Conservation (phyloP, 2,113 vertebrate species). For the Oncorhynchus masou region DNA sequence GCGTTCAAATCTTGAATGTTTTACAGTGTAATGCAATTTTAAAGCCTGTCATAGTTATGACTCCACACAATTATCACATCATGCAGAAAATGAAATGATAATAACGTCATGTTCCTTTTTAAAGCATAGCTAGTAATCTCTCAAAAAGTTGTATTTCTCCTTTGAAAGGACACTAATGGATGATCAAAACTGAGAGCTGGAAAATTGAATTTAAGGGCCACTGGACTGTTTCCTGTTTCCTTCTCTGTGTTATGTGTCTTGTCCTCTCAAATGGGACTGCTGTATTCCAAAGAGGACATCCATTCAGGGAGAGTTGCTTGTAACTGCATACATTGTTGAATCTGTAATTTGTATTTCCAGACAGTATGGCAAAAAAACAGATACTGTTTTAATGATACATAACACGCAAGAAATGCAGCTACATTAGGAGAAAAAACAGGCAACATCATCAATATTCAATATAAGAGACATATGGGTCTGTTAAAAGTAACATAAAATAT, state of each 20-base stretch:
- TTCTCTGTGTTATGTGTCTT: background rate
- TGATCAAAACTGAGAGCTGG: background rate
- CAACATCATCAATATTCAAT: background rate
- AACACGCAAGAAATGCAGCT: background rate
- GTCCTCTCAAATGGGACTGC: background rate
- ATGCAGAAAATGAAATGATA: background rate
- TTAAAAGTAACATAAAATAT: background rate
- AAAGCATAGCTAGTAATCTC: background rate
- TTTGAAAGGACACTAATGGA: background rate
- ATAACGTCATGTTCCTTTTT: background rate
- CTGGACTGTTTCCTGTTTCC: background rate
- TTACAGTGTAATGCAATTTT: background rate
- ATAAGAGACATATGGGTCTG: background rate
- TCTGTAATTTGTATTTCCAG: background rate
- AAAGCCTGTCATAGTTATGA: background rate
- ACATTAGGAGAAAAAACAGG: background rate
- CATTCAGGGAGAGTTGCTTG: background rate
- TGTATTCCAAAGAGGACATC: background rate
- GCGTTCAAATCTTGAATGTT: background rate
- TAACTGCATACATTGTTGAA: background rate
- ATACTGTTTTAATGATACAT: background rate
- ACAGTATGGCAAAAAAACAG: background rate
- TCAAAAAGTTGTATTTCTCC: background rate
- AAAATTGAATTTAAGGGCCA: conserved; percentile 3
- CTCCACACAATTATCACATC: background rate